Conservation (phyloP, 2,113 vertebrate species). For the Cyprinodon variegatus region DNA sequence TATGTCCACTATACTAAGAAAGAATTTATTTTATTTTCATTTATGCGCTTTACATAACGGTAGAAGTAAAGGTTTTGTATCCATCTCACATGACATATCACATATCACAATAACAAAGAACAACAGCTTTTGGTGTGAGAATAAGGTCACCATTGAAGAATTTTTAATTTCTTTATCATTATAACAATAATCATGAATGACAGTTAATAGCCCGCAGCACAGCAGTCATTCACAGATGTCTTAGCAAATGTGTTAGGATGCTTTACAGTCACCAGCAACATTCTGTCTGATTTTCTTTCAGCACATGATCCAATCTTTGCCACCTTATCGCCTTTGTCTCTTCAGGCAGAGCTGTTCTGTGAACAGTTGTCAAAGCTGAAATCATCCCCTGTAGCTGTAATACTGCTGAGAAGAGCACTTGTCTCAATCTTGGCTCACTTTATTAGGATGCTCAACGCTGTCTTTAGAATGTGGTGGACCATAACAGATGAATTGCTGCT, state of each 20-base stretch:
- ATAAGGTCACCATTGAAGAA: slow-evolving; percentile 37
- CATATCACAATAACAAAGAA: slow-evolving; percentile 1
- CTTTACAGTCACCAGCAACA: slow-evolving; percentile 30
- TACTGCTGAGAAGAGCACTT: slow-evolving; percentile 56
- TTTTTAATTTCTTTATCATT: slow-evolving; percentile 44
- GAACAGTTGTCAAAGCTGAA: slow-evolving; percentile 22
- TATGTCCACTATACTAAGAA: neutral
- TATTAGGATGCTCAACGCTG: slow-evolving; percentile 43
- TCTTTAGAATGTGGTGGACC: slow-evolving; percentile 48
- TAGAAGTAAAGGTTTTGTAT: neutral
- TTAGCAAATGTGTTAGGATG: slow-evolving; percentile 23
- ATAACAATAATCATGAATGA: slow-evolving; percentile 48
- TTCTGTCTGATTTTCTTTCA: slow-evolving; percentile 33
- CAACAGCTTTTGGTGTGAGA: slow-evolving; percentile 53
- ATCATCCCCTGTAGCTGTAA: slow-evolving; percentile 34
- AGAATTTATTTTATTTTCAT: slow-evolving; percentile 3
- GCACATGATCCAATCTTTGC: slow-evolving; percentile 29
- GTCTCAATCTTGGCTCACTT: slow-evolving; percentile 35
- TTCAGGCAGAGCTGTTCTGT: slow-evolving; percentile 33
- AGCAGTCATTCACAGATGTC: slow-evolving; percentile 37
- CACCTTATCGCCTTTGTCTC: slow-evolving; percentile 29
- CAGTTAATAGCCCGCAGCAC: slow-evolving; percentile 26
- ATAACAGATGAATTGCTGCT: slow-evolving; percentile 51
- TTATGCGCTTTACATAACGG: neutral
- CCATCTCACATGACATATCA: neutral